phyloP scores from a whole-genome alignment of 2,888 invertebrate species.

The Hypsopygia costalis region DNA sequence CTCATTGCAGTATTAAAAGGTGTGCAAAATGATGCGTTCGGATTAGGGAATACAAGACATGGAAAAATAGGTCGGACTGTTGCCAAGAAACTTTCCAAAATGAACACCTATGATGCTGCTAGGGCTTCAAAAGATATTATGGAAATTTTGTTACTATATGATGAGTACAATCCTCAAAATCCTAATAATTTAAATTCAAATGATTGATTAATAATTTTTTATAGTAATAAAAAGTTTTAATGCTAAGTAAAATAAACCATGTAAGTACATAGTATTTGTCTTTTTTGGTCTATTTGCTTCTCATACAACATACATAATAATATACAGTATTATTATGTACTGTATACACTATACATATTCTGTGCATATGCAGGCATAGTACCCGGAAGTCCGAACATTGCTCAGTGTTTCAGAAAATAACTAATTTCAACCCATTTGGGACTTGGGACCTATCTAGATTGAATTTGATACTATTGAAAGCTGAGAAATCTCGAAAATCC shows the following conservation, averaged over 20 bases:
- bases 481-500: no score
- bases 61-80: conserved; percentile 47
- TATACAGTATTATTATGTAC: no score
- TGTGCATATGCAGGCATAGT: no score
- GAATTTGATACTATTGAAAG: no score
- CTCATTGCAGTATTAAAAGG: conserved; percentile 49
- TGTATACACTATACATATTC: no score
- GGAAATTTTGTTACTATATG: conserved; percentile 54
- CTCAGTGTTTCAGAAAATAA: no score
- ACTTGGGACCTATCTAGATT: no score
- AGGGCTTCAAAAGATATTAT: conserved; percentile 48
- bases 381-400: no score
- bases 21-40: conserved; percentile 55
- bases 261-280: no score
- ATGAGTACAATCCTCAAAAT: conserved; percentile 56
- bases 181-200: conserved; percentile 44
- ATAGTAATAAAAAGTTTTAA: neutral
- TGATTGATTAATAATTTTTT: neutral
- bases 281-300: no score
- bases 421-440: no score
- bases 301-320: no score
- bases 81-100: conserved; percentile 44
- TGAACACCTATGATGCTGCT: conserved; percentile 58
- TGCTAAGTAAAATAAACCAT: neutral
- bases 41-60: conserved; percentile 45